Conservation (phyloP, 2,797 vertebrate genomes). For the Bovichtus variegatus region DNA sequence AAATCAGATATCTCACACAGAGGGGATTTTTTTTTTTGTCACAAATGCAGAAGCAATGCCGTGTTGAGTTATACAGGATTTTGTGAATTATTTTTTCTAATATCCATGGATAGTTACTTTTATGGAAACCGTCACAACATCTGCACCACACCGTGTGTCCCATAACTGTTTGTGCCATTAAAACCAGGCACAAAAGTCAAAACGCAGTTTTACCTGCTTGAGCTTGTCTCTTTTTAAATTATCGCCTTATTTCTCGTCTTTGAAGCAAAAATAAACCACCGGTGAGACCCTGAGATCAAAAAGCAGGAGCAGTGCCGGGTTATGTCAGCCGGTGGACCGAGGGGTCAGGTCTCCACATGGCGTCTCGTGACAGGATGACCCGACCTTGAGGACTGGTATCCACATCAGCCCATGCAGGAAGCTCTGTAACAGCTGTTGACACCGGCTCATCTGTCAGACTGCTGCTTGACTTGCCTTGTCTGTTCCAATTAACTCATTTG, state of each 20-base stretch:
- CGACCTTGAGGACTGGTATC: slow-evolving; percentile 55
- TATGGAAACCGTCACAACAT: neutral
- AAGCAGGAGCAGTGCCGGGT: slow-evolving; percentile 10
- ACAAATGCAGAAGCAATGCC: neutral
- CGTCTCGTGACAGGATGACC: slow-evolving; percentile 40
- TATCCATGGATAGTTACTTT: neutral
- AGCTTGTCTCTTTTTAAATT: neutral
- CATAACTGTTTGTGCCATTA: neutral
- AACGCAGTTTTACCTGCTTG: neutral
- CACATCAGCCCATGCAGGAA: slow-evolving; percentile 48
- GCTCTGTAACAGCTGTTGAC: slow-evolving; percentile 54
- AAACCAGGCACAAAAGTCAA: slow-evolving; percentile 1
- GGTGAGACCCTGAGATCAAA: slow-evolving; percentile 30
- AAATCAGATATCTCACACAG: slow-evolving; percentile 10
- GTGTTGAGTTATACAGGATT: neutral
- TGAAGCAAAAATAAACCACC: neutral
- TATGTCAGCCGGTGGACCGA: slow-evolving; percentile 35
- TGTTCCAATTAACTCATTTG: slow-evolving; percentile 38
- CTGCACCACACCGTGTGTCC: neutral
- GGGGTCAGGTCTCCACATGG: slow-evolving; percentile 47
- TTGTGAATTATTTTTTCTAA: neutral
- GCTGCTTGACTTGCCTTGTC: slow-evolving; percentile 43
- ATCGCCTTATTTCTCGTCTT: neutral
- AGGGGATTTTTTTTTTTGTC: neutral
- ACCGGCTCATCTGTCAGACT: slow-evolving; percentile 50